Evolutionary conservation across 2,797 vertebrate species (phyloP), one percentile per base, ranked within the genome.

Genomic region (Lacerta bilineata): DNA sequence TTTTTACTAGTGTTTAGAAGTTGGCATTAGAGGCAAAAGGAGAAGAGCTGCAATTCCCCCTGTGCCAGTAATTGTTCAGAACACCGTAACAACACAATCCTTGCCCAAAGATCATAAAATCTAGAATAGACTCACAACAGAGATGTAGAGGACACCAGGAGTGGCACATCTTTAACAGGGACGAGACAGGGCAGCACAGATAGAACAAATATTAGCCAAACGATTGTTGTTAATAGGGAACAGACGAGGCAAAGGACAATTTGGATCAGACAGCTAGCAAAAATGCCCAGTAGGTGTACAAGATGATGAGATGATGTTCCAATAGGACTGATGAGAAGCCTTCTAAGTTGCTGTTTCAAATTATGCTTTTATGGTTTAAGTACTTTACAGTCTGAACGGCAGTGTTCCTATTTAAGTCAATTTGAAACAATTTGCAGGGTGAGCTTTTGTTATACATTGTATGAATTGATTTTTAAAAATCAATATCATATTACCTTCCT

Each of bases 381-480:
- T 27, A 61, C 68, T 78, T 71, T 84, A 36, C 33, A 79, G 27
- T 79, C 29, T 79, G 27, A 33, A 83, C 33, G 33, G 15, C 74
- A 83, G 13, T 77, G 25, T 83, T 77, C 81, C 25, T 69, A 66
- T 83, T 69, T 55, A 76, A 83, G 59, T 43, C 43, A 83, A 88
- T 69, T 61, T 84, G 75, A 72, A 88, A 78, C 75, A 59, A 61
- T 79, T 83, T 69, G 74, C 76, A 69, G 46, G 36, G 23, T 41
- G 33, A 59, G 36, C 36, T 78, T 88, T 87, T 87, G 20, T 71
- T 78, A 88, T 33, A 59, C 27, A 76, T n/a, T 75, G 33, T 77
- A 88, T 79, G 81, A 76, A 88, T 79, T 78, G 87, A 88, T 88
- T 88, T 83, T 82, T 29, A 87, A 81, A 68, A 88, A 88, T 88